Conservation (phyloP, 2,797 vertebrate genomes). For the Decapterus maruadsi region DNA sequence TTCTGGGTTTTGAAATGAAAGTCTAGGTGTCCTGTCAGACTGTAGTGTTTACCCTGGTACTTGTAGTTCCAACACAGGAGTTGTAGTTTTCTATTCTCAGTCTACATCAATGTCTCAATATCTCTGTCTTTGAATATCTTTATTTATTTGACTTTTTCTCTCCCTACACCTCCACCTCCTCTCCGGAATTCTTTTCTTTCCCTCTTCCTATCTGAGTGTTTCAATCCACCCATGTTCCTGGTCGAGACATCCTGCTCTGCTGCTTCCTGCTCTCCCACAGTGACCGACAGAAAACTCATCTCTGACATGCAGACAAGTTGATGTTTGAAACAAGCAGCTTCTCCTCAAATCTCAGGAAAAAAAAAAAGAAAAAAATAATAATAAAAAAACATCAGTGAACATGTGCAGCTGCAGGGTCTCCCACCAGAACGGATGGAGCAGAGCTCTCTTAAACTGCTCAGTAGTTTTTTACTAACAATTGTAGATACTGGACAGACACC, state of each 20-base stretch:
- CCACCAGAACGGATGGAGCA: slow-evolving; percentile 66
- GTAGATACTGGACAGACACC: slow-evolving; percentile 64
- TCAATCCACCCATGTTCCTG: slow-evolving; percentile 31
- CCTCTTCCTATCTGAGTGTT: neutral
- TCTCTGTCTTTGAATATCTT: neutral
- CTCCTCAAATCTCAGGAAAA: slow-evolving; percentile 3
- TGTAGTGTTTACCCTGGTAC: slow-evolving; percentile 27
- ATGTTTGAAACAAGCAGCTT: neutral
- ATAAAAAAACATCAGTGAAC: neutral
- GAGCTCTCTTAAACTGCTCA: slow-evolving; percentile 31
- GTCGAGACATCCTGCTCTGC: slow-evolving; percentile 50
- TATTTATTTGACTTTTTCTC: neutral
- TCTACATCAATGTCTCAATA: neutral
- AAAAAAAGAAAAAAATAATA: neutral
- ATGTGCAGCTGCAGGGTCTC: slow-evolving; percentile 64
- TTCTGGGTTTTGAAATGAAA: slow-evolving; percentile 52
- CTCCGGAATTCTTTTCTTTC: neutral
- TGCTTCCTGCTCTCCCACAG: neutral
- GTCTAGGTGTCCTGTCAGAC: slow-evolving; percentile 48
- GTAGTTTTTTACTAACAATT: slow-evolving; percentile 62
- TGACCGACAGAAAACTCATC: neutral
- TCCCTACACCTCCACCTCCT: neutral
- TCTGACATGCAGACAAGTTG: neutral
- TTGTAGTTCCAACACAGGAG: slow-evolving; percentile 5
- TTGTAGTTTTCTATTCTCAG: neutral